These are phyloP conservation scores for Zosterops pallidus DNA, from an alignment of 2,113 vertebrate species.

Conservation along the genomic window DNA sequence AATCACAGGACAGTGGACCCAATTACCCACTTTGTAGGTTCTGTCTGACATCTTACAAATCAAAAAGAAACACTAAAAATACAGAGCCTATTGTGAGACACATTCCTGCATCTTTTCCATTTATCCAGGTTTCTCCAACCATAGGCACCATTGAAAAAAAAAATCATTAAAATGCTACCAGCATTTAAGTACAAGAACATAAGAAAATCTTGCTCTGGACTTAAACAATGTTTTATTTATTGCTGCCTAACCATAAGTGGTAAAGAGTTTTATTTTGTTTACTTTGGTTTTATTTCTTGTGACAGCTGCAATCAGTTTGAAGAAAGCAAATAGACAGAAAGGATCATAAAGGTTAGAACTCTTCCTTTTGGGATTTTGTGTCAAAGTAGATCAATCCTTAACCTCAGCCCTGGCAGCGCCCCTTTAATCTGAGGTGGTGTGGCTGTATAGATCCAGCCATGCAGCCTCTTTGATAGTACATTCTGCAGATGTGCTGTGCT, in stretches of 20 bases:
- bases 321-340: conserved; percentile 36
- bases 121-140: not conserved
- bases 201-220: not conserved
- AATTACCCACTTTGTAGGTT: conserved; percentile 16
- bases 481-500: not conserved
- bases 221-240: not conserved
- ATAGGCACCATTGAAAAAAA: not conserved
- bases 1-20: conserved; percentile 21
- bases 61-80: conserved; percentile 10
- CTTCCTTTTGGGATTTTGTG: conserved; percentile 49
- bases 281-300: conserved; percentile 32
- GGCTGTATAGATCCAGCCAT: not conserved
- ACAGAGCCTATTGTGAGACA: not conserved
- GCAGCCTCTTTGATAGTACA: not conserved
- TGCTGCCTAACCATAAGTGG: not conserved
- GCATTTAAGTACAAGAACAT: not conserved
- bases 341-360: conserved; percentile 55
- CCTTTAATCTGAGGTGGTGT: conserved; percentile 9
- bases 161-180: not conserved
- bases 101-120: not conserved
- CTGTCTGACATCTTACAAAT: conserved; percentile 25
- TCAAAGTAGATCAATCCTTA: conserved; percentile 49
- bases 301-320: conserved; percentile 30
- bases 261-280: conserved; percentile 2
- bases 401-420: not conserved